phyloP scores from a whole-genome alignment of 2,113 vertebrate genomes.

The Todiramphus chloris region DNA sequence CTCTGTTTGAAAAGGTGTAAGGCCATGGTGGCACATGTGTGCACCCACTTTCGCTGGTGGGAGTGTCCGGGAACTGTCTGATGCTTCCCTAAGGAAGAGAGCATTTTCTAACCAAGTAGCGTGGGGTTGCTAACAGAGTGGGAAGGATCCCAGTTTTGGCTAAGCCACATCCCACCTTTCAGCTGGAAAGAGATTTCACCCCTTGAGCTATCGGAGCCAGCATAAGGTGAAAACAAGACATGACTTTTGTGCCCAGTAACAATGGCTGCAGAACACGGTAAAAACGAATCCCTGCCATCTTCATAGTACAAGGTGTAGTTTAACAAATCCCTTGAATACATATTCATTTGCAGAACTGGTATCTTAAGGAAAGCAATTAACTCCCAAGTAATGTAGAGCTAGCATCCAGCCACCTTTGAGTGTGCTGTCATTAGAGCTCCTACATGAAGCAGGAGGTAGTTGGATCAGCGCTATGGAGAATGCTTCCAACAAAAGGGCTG shows the following conservation, averaged over 20 bases:
- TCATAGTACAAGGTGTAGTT: background rate
- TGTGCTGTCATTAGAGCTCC: background rate
- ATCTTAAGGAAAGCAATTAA: background rate
- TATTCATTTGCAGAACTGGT: background rate
- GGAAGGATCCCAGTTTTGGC: background rate
- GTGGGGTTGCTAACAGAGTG: background rate
- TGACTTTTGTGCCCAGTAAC: background rate
- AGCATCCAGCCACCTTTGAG: background rate
- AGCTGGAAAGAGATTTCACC: background rate
- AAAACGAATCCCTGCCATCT: background rate
- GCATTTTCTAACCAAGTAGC: background rate
- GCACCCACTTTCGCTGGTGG: background rate
- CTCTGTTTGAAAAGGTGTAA: background rate
- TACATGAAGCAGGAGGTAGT: background rate
- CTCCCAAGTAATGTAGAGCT: background rate
- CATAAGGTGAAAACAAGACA: accelerated
- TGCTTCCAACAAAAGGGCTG: background rate
- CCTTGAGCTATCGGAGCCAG: background rate
- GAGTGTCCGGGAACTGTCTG: background rate
- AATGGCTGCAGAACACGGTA: background rate
- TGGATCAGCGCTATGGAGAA: background rate
- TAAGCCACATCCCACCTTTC: background rate
- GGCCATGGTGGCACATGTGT: accelerated
- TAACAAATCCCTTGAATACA: background rate
- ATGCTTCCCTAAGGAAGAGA: background rate